These are phyloP conservation scores for Carcina quercana DNA, from an alignment of 2,888 invertebrate species.

Conservation along the genomic window DNA sequence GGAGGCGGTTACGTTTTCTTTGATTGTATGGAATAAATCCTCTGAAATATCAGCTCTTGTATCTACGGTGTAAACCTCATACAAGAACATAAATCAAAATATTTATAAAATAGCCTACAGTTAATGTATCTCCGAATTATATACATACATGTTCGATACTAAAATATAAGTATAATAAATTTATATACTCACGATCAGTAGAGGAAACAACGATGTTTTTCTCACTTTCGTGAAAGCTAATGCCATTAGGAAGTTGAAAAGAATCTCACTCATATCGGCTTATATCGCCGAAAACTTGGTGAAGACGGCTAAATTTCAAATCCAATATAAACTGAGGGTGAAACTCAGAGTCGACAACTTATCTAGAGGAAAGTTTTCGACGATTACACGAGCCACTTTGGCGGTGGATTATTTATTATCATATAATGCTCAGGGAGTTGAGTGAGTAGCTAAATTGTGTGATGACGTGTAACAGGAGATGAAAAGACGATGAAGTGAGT, in stretches of 20 bases:
- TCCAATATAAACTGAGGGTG: slow-evolving; percentile 46
- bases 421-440: slow-evolving; percentile 15
- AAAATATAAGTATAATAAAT: no score
- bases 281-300: slow-evolving; percentile 35
- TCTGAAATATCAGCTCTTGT: no score
- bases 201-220: no score
- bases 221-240: no score
- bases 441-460: slow-evolving; percentile 26
- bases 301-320: slow-evolving; percentile 39
- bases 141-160: no score
- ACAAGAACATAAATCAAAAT: no score
- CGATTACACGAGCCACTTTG: slow-evolving; percentile 31
- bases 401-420: slow-evolving; percentile 35
- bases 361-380: slow-evolving; percentile 30
- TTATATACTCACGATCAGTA: no score
- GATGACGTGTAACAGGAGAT: slow-evolving; percentile 43
- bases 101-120: no score
- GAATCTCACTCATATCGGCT: slow-evolving; percentile 32
- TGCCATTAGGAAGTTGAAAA: slow-evolving; percentile 19
- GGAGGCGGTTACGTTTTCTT: no score
- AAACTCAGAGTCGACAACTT: slow-evolving; percentile 33
- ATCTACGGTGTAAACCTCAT: no score
- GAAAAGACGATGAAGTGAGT: slow-evolving; percentile 51
- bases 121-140: no score
- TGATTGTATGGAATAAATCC: no score